Conservation (phyloP, 2,113 vertebrate species). For the Myrmecobius fasciatus region DNA sequence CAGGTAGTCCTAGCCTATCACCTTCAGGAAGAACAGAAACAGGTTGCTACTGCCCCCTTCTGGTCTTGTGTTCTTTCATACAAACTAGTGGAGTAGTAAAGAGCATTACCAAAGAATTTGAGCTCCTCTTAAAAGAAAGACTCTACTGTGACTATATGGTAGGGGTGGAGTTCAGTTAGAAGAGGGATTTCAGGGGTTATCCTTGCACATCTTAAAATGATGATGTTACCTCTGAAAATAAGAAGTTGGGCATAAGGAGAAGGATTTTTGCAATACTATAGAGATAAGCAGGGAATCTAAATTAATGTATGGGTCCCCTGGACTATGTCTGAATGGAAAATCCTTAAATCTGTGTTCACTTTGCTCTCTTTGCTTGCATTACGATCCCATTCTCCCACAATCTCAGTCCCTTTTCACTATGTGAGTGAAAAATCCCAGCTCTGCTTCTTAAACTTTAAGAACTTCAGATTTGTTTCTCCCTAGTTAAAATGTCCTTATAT, state of each 20-base stretch:
- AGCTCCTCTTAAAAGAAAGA: constrained; percentile 33
- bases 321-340: neutral
- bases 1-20: constrained; percentile 43
- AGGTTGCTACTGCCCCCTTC: constrained; percentile 77
- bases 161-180: constrained; percentile 42
- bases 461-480: constrained; percentile 17
- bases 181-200: constrained; percentile 54
- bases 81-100: constrained; percentile 48
- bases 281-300: constrained; percentile 45
- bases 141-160: neutral
- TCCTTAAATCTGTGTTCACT: constrained; percentile 31
- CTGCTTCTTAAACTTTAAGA: constrained; percentile 29
- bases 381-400: constrained; percentile 35
- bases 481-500: constrained; percentile 15
- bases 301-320: neutral
- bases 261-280: constrained; percentile 1
- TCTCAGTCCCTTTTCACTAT: neutral
- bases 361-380: constrained; percentile 20
- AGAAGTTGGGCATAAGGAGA: constrained; percentile 31
- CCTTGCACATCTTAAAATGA: constrained; percentile 5
- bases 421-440: constrained; percentile 16
- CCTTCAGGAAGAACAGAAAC: constrained; percentile 61
- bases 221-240: constrained; percentile 34
- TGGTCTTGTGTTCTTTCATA: constrained; percentile 46
- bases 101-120: constrained; percentile 47